Conservation (phyloP, 2,113 vertebrate genomes). For the Lagenorhynchus albirostris region DNA sequence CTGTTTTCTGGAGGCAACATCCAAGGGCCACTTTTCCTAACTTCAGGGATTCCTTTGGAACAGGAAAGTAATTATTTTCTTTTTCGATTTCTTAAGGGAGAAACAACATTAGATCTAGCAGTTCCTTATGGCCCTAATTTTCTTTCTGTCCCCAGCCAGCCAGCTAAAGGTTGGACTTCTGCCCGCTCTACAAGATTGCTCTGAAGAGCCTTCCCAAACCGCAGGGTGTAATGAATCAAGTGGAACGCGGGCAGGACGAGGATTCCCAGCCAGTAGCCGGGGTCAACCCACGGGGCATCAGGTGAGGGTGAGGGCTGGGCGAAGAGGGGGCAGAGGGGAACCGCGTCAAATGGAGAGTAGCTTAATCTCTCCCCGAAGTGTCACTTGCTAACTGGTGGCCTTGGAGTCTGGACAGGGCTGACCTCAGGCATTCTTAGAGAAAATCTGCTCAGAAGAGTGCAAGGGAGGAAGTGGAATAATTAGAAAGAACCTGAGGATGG, state of each 20-base stretch:
- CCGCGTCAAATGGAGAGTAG: background rate
- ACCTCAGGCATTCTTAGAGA: background rate
- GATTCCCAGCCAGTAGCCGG: background rate
- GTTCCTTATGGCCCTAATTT: background rate
- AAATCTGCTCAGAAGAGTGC: background rate
- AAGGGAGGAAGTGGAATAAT: background rate
- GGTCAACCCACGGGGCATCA: fast-evolving
- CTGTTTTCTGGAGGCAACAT: background rate
- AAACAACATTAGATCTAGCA: background rate
- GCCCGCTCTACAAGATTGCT: background rate
- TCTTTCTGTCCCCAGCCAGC: slow-evolving; percentile 14
- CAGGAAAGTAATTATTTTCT: slow-evolving; percentile 68
- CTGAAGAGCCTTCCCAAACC: background rate
- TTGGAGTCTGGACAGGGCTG: background rate
- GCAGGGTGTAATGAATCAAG: slow-evolving; percentile 9
- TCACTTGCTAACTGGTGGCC: background rate
- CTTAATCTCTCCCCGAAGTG: background rate
- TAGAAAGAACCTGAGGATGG: background rate
- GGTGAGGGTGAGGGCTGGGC: background rate
- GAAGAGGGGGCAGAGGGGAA: background rate
- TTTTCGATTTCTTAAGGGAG: slow-evolving; percentile 58
- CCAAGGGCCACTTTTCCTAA: slow-evolving; percentile 54
- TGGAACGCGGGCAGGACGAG: background rate
- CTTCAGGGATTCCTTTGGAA: slow-evolving; percentile 58
- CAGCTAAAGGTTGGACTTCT: background rate